phyloP scores from a whole-genome alignment of 2,888 invertebrate species.

The Hydrotaea cyrtoneurina region DNA sequence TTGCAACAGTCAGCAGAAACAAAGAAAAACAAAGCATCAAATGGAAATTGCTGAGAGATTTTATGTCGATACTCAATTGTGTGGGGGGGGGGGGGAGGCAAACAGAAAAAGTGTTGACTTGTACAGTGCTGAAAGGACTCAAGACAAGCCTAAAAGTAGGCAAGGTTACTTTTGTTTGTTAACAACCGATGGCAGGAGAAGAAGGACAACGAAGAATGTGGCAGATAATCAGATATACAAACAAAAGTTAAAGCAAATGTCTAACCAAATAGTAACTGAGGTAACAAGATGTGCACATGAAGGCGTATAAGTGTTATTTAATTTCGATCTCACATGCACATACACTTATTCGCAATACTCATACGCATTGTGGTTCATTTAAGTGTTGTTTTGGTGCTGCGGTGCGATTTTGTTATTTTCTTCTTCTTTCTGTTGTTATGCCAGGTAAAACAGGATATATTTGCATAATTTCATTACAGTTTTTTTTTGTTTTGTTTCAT shows the following conservation, averaged over 20 bases:
- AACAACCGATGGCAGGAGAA: neutral
- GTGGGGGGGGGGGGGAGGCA: too few species aligned
- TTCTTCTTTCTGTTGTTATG: too few species aligned
- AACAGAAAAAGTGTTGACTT: too few species aligned
- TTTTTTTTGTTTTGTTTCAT: neutral
- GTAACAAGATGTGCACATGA: neutral
- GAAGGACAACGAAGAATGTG: neutral
- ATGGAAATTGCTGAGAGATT: neutral
- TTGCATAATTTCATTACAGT: slow-evolving; percentile 17
- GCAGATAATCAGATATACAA: slow-evolving; percentile 3
- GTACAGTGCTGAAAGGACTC: too few species aligned
- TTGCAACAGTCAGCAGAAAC: neutral
- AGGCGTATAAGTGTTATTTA: slow-evolving; percentile 10
- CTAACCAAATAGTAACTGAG: neutral
- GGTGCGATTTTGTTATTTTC: too few species aligned
- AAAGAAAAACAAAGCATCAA: neutral
- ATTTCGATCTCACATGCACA: neutral
- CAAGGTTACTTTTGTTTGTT: too few species aligned
- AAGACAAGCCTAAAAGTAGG: too few species aligned
- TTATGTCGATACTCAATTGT: neutral
- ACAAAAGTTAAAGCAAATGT: neutral
- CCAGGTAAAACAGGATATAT: slow-evolving; percentile 12
- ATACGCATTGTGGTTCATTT: neutral
- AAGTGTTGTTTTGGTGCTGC: neutral
- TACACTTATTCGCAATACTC: neutral